Evolutionary conservation across 2,888 invertebrate genomes (phyloP), one percentile per base, ranked within the genome.

Genomic region (Pseudoips prasinana): DNA sequence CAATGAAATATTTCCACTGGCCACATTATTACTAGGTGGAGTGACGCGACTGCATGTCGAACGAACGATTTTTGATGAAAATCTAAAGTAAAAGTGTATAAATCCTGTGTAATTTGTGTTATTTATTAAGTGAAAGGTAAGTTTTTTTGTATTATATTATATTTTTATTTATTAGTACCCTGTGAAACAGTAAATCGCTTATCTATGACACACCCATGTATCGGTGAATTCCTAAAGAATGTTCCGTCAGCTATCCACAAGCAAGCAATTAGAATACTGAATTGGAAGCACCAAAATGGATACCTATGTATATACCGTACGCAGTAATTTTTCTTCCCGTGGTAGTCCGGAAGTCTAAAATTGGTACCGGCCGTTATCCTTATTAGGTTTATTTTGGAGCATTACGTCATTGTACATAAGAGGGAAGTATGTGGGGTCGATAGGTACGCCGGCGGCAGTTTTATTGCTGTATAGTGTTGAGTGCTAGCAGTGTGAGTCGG

Each of bases 331-430:
- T 14, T 25, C 29, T 31, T 33, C 28, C 29, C 28, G 18, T 33
- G 17, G 26, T 47, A 47, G 50, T 54, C 49, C 64, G 65, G 66
- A 72, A 64, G 59, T 69, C 56, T 61, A 68, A 58, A 68, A 62
- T 67, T 51, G 55, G 39, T 39, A 33, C 22, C 39, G 46, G 52
- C 52, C 57, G 67, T 75, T 77, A 78, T 78, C 83, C 84, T 60
- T 84, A 78, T 70, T 81, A 68, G 74, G 82, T 84, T 84, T 87
- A 88, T 87, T 88, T 87, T 86, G 77, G 85, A 78, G 58, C 77
- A 88, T 89, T 88, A 89, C 89, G 88, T 89, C 88, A 89, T 80
- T 77, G 64, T 64, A 63, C 62, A 31, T 56, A 58, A 26, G 50
- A 57, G 56, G 68, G 58, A 61, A 59, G 61, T 55, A 60, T 56